Percentiles rank a stretch among this genome's conserved stretches.
These are phyloP conservation scores for Otolemur crassicaudatus DNA, from an alignment of 2,797 vertebrate genomes.

Conservation along the genomic window DNA sequence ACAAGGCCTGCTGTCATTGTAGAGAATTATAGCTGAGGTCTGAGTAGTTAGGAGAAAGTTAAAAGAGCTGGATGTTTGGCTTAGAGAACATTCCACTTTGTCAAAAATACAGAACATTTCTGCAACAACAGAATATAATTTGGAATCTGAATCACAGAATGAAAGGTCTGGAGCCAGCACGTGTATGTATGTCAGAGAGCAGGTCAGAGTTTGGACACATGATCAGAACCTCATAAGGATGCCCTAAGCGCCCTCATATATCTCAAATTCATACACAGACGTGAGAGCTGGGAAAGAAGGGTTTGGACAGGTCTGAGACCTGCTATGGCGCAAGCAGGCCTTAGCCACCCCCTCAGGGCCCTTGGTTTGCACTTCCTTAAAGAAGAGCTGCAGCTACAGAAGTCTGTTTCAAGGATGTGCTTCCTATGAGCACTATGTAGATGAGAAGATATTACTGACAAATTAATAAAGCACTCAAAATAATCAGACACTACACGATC, in stretches of 20 bases:
- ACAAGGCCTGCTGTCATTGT: background rate
- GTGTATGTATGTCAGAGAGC: background rate
- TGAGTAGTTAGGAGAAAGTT: background rate
- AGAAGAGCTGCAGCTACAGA: background rate
- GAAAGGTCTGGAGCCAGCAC: background rate
- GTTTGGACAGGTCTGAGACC: background rate
- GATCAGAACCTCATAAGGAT: background rate
- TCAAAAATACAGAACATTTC: conserved; percentile 4
- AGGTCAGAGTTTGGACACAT: background rate
- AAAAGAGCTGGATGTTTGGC: background rate
- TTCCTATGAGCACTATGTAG: background rate
- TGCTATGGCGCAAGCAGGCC: background rate
- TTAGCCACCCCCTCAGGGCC: background rate
- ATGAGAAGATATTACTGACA: background rate
- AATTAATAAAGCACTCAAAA: background rate
- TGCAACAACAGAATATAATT: background rate
- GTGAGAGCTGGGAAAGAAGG: background rate
- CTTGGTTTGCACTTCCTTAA: background rate
- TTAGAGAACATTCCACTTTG: background rate
- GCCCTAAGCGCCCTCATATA: background rate
- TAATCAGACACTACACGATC: background rate
- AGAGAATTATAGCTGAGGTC: background rate
- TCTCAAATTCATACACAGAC: background rate
- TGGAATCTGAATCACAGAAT: background rate
- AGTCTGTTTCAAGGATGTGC: background rate